Conservation (phyloP, 2,797 vertebrate genomes). For the Xiphophorus birchmanni region DNA sequence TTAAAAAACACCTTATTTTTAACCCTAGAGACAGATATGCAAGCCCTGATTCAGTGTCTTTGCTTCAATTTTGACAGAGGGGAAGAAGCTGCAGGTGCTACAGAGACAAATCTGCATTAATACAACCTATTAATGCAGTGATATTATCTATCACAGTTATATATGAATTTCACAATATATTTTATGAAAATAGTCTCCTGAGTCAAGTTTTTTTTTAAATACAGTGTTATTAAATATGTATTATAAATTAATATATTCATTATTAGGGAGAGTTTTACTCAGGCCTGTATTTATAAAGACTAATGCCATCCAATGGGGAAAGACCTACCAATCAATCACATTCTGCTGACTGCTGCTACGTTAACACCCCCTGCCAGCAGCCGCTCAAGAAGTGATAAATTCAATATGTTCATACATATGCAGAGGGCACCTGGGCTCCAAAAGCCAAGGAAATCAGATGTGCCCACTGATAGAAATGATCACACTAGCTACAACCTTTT, state of each 20-base stretch:
- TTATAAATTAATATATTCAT: not conserved
- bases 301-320: not conserved
- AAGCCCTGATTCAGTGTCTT: not conserved
- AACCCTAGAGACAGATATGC: not conserved
- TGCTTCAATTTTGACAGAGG: not conserved
- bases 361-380: no score
- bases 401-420: not conserved
- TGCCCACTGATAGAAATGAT: not conserved
- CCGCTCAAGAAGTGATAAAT: not conserved
- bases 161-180: no score
- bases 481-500: not conserved
- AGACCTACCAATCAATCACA: not conserved
- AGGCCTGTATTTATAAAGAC: not conserved
- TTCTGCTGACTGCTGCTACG: not conserved
- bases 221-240: not conserved
- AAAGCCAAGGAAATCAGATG: not conserved
- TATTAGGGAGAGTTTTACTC: not conserved
- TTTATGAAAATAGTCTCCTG: no score
- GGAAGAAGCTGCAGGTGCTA: not conserved
- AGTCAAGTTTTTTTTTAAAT: not conserved
- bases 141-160: no score
- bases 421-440: not conserved
- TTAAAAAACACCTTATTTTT: not conserved
- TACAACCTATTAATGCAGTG: no score
- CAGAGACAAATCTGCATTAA: not conserved